Conservation (phyloP, 2,113 vertebrate species). For the Pangasianodon hypophthalmus region DNA sequence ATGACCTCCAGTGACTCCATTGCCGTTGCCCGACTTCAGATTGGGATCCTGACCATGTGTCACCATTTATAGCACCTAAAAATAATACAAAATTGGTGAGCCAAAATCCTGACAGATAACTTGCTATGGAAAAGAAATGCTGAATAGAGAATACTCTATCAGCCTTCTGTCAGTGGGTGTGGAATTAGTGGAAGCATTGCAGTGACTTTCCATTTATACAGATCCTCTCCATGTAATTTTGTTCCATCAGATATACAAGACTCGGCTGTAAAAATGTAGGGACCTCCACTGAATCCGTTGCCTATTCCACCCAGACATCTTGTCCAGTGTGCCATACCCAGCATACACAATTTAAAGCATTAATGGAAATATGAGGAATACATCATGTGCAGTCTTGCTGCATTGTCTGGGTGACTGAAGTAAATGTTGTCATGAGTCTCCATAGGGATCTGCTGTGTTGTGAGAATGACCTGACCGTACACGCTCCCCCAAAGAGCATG, state of each 20-base stretch:
- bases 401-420: background rate
- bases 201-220: background rate
- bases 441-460: slow-evolving; percentile 24
- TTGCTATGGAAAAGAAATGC: background rate
- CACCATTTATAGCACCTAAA: background rate
- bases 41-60: slow-evolving; percentile 1
- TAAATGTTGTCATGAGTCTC: slow-evolving; percentile 28
- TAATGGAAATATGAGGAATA: background rate
- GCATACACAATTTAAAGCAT: background rate
- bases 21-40: background rate
- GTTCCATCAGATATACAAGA: background rate
- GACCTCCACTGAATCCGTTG: background rate
- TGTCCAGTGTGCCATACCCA: background rate
- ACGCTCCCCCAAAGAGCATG: background rate
- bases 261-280: background rate
- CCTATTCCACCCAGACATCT: no score
- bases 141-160: background rate
- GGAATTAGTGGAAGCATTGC: background rate
- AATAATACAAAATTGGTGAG: background rate
- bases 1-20: background rate
- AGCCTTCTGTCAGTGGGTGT: background rate
- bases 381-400: background rate
- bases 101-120: background rate
- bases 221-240: background rate
- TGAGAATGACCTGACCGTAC: slow-evolving; percentile 16